These are phyloP conservation scores for Stenichneumon culpator DNA, from an alignment of 2,888 invertebrate genomes.

Conservation along the genomic window DNA sequence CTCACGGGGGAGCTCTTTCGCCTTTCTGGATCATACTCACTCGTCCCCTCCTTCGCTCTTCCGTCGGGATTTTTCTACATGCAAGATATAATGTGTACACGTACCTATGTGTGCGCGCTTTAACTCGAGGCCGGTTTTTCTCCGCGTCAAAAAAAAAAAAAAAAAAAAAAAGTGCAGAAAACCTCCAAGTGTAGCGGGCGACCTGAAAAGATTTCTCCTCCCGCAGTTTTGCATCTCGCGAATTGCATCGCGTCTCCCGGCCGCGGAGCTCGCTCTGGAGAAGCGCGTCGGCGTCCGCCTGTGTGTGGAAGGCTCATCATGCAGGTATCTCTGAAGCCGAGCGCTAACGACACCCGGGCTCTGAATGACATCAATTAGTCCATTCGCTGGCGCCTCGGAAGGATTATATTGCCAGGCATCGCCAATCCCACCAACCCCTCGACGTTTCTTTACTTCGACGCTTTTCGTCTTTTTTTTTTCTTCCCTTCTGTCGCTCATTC, in stretches of 20 bases:
- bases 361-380: constrained; percentile 84
- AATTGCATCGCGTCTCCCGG: constrained; percentile 38
- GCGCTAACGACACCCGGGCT: constrained; percentile 61
- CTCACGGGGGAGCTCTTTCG: constrained; percentile 48
- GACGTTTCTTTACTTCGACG: constrained; percentile 57
- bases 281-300: constrained; percentile 12
- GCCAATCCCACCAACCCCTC: constrained; percentile 29
- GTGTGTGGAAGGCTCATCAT: constrained; percentile 45
- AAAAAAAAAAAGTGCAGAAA: constrained; percentile 69
- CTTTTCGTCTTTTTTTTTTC: constrained; percentile 10
- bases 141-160: constrained; percentile 10
- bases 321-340: constrained; percentile 41
- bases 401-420: constrained; percentile 62
- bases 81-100: constrained; percentile 23
- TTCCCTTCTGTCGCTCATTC: constrained; percentile 18
- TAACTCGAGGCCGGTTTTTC: neutral
- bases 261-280: neutral
- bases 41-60: constrained; percentile 39
- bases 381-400: constrained; percentile 82
- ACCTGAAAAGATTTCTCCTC: constrained; percentile 78
- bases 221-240: constrained; percentile 27
- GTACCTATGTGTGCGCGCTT: neutral
- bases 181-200: constrained; percentile 74
- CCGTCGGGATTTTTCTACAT: constrained; percentile 7
- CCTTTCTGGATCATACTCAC: constrained; percentile 54